These are phyloP conservation scores for Actinostola sp. DNA, from an alignment of 92 coral and sea anemone genomes.

Conservation along the genomic window DNA sequence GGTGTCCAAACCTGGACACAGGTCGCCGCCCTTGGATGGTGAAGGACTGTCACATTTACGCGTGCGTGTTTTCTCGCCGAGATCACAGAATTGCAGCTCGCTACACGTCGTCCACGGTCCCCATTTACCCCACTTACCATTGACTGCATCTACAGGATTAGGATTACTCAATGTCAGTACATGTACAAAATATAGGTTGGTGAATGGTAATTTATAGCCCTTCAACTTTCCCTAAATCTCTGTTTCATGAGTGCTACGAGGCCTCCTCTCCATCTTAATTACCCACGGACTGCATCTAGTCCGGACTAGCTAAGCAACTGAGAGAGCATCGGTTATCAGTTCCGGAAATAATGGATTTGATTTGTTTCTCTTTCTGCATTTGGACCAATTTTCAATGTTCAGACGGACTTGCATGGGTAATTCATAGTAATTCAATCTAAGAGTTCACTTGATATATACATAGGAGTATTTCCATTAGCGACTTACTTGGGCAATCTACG, in stretches of 20 bases:
- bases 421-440: not conserved
- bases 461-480: not conserved
- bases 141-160: constrained; percentile 45
- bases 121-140: constrained; percentile 71
- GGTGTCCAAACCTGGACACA: constrained; percentile 53
- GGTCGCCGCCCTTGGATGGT: constrained; percentile 56
- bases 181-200: too few relatives aligned
- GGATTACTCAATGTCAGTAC: too few relatives aligned
- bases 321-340: too few relatives aligned
- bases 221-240: too few relatives aligned
- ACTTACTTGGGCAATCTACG: constrained; percentile 34
- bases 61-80: constrained; percentile 39
- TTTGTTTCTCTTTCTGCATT: too few relatives aligned
- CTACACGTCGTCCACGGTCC: constrained; percentile 57
- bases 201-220: too few relatives aligned
- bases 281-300: too few relatives aligned
- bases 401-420: not conserved
- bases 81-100: constrained; percentile 49
- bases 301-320: too few relatives aligned
- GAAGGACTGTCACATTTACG: constrained; percentile 62
- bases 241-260: too few relatives aligned
- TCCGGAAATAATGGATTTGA: too few relatives aligned
- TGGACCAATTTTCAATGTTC: too few relatives aligned
- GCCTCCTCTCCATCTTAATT: too few relatives aligned
- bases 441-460: not conserved